These are phyloP conservation scores for Coryphaenoides rupestris DNA, from an alignment of 2,113 vertebrate species.

Conservation along the genomic window DNA sequence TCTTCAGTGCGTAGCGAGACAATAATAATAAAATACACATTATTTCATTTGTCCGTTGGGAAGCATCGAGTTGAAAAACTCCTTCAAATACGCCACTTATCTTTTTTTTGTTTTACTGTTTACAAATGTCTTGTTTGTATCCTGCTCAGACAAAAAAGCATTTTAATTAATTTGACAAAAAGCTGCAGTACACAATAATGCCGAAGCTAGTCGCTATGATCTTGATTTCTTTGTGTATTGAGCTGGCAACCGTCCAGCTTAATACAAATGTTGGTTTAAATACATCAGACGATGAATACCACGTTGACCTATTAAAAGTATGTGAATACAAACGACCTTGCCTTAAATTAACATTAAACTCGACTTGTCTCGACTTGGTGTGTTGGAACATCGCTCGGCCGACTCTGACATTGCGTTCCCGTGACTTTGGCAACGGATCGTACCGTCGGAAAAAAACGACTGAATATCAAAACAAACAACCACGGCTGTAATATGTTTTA, in stretches of 20 bases:
- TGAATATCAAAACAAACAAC: too few species aligned
- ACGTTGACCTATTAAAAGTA: too few species aligned
- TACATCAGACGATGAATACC: background rate
- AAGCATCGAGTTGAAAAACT: conserved; percentile 1
- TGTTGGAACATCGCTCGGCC: background rate
- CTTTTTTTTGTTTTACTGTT: background rate
- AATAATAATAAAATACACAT: conserved; percentile 1
- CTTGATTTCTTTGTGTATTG: background rate
- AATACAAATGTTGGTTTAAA: background rate
- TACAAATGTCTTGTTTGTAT: background rate
- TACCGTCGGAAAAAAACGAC: too few species aligned
- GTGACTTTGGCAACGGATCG: too few species aligned
- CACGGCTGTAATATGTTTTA: too few species aligned
- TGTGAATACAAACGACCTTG: background rate
- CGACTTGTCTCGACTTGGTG: background rate
- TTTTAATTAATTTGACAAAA: too few species aligned
- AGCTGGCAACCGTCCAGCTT: background rate
- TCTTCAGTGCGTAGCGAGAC: background rate
- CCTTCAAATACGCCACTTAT: conserved; percentile 1
- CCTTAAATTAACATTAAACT: background rate
- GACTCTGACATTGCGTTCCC: too few species aligned
- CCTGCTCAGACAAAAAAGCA: too few species aligned
- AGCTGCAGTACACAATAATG: too few species aligned
- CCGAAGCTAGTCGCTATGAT: too few species aligned
- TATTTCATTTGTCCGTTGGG: background rate